phyloP scores from a whole-genome alignment of 2,888 invertebrate genomes.

The Clunio marinus region DNA sequence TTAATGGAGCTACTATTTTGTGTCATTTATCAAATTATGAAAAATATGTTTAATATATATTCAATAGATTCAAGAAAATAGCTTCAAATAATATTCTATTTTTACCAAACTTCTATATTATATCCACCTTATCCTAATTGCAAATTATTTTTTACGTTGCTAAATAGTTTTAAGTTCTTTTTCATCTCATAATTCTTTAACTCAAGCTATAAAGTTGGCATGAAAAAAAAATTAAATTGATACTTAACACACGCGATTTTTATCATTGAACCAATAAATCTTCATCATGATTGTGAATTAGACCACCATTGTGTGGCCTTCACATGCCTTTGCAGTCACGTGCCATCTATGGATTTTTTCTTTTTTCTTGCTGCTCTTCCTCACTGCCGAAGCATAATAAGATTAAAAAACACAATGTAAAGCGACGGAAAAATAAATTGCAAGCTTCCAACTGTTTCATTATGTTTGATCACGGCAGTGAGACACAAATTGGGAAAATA shows the following conservation, averaged over 20 bases:
- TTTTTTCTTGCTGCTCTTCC: background rate
- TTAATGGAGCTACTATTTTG: background rate
- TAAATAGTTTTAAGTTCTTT: too few relatives aligned
- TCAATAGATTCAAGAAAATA: too few relatives aligned
- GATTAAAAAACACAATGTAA: background rate
- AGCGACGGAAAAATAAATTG: background rate
- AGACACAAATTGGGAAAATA: background rate
- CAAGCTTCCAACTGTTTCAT: constrained; percentile 18
- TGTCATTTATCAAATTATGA: too few relatives aligned
- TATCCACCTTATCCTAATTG: too few relatives aligned
- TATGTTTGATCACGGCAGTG: background rate
- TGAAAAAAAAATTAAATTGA: background rate
- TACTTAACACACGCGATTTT: constrained; percentile 23
- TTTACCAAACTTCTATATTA: too few relatives aligned
- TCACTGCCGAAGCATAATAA: too few relatives aligned
- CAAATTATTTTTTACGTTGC: too few relatives aligned
- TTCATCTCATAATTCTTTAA: background rate
- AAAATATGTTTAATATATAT: too few relatives aligned
- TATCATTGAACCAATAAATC: constrained; percentile 35
- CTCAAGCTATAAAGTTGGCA: too few relatives aligned
- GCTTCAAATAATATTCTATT: too few relatives aligned
- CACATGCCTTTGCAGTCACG: background rate
- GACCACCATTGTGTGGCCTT: constrained; percentile 35
- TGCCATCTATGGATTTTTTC: constrained; percentile 8
- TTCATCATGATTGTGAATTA: constrained; percentile 2